Evolutionary conservation across 1,140 invertebrate genomes (phyloP).

Genomic region (Gyrodactylus bullatarudis): DNA sequence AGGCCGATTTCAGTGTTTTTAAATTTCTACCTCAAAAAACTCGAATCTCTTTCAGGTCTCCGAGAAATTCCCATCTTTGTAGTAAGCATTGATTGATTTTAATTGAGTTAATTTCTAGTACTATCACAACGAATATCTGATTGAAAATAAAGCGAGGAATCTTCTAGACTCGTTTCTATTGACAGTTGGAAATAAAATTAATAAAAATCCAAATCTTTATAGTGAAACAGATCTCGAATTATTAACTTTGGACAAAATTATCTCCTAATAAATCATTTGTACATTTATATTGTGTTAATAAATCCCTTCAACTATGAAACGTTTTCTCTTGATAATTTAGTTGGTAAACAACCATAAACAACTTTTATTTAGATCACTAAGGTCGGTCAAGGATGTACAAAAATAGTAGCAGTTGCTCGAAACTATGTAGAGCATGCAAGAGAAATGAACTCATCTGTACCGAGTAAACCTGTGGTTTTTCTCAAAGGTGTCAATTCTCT

Average conservation of each 20-base stretch:
- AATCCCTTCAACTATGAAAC: too few relatives aligned
- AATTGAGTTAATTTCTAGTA: too few relatives aligned
- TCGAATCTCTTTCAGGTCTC: too few relatives aligned
- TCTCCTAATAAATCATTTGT: not conserved
- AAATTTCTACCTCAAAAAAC: not conserved
- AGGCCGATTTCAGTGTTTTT: not conserved
- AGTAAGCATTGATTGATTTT: too few relatives aligned
- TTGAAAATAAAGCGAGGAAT: not conserved
- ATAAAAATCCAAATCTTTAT: not conserved
- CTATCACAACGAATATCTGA: not conserved
- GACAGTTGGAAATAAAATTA: not conserved
- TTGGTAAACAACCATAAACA: too few relatives aligned
- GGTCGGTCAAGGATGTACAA: not conserved
- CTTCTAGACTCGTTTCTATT: not conserved
- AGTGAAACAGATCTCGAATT: not conserved
- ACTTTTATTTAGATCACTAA: too few relatives aligned
- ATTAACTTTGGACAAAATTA: not conserved
- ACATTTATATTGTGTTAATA: too few relatives aligned
- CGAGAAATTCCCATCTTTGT: not conserved
- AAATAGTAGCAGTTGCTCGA: not conserved
- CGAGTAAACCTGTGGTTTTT: not conserved
- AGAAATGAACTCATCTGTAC: not conserved
- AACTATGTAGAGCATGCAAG: conserved; percentile 1
- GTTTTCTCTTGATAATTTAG: too few relatives aligned
- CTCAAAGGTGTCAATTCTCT: not conserved